These are phyloP conservation scores for Anoura caudifer DNA, from an alignment of 2,113 vertebrate genomes.

Conservation along the genomic window DNA sequence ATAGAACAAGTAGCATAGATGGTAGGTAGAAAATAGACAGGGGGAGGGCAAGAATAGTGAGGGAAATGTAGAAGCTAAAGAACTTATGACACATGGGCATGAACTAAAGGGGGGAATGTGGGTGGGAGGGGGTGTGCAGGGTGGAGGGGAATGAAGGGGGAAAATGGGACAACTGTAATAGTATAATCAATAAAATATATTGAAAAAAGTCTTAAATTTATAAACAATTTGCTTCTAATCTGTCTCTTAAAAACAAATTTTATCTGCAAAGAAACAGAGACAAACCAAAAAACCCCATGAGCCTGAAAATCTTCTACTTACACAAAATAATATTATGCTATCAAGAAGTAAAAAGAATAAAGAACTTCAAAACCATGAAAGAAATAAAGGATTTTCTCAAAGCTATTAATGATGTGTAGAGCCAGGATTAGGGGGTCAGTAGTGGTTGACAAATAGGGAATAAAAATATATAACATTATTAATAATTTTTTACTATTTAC, in stretches of 20 bases:
- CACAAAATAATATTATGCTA: constrained; percentile 29
- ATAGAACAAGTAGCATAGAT: too few species aligned
- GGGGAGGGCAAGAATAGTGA: too few species aligned
- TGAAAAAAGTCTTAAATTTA: too few species aligned
- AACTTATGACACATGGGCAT: too few species aligned
- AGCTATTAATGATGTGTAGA: not conserved
- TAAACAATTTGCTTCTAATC: constrained; percentile 13
- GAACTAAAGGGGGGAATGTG: too few species aligned
- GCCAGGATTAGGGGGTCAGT: not conserved
- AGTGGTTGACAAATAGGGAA: not conserved
- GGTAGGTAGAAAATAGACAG: too few species aligned
- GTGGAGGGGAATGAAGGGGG: too few species aligned
- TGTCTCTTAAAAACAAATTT: constrained; percentile 10
- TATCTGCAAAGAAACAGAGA: not conserved
- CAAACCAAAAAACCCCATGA: not conserved
- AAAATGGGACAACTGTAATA: too few species aligned
- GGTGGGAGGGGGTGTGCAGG: too few species aligned
- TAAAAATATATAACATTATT: not conserved
- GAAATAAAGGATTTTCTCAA: constrained; percentile 16
- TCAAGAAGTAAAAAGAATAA: not conserved
- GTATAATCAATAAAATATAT: too few species aligned
- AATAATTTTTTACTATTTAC: constrained; percentile 29
- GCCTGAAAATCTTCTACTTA: not conserved
- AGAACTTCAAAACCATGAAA: constrained; percentile 10
- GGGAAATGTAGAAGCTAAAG: too few species aligned